Conservation (phyloP, 2,797 vertebrate genomes). For the Caiman crocodilus region DNA sequence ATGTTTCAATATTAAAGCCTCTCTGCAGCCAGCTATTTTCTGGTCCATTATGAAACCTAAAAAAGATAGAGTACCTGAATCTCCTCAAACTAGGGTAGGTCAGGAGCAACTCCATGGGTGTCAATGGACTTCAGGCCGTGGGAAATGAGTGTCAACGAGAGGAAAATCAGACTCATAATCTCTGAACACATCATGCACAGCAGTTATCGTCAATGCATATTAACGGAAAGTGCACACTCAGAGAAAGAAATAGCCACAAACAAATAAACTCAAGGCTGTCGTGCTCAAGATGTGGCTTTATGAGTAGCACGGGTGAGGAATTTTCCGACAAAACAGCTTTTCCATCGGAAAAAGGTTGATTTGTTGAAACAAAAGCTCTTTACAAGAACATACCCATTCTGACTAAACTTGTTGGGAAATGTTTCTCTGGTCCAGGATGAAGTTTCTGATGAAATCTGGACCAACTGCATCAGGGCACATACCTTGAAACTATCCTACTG, state of each 20-base stretch:
- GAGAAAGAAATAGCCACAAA: neutral
- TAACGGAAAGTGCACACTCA: accelerated
- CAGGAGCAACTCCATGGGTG: accelerated
- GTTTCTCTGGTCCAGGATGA: neutral
- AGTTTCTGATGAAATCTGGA: neutral
- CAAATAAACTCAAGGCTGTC: too few relatives aligned
- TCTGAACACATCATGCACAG: accelerated
- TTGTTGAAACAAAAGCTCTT: accelerated
- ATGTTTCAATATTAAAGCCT: neutral
- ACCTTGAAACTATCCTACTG: accelerated
- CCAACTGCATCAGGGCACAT: neutral
- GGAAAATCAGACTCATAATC: accelerated
- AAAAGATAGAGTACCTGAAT: neutral
- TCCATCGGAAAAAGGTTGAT: neutral
- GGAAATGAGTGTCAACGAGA: accelerated
- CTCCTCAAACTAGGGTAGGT: accelerated
- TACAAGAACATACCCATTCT: neutral
- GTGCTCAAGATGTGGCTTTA: neutral
- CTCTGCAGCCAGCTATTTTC: accelerated
- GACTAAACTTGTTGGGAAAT: neutral
- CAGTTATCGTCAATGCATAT: accelerated
- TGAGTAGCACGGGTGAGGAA: neutral
- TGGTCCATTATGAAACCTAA: neutral
- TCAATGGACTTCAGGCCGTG: neutral
- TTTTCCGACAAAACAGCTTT: neutral